Evolutionary conservation across 2,113 vertebrate species (phyloP).

Genomic region (Ailuropoda melanoleuca): DNA sequence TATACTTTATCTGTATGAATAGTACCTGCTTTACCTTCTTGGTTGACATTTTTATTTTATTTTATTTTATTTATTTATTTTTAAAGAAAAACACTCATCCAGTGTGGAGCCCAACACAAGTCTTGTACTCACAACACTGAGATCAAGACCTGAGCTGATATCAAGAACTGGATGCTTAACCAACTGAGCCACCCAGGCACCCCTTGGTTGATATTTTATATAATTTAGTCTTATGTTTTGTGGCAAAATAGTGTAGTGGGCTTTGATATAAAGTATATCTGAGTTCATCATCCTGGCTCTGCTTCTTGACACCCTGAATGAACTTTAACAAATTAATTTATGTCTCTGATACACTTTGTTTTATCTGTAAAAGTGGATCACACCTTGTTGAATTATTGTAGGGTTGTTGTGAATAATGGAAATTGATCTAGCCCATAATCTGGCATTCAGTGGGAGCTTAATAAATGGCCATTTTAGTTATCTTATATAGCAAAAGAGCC

Average conservation of each 20-base stretch:
- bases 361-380: neutral
- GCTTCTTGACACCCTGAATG: neutral
- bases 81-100: neutral
- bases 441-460: conserved; percentile 8
- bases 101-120: neutral
- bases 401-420: neutral
- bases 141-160: neutral
- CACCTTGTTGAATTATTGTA: neutral
- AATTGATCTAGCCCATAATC: neutral
- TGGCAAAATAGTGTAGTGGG: neutral
- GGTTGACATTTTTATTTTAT: neutral
- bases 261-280: neutral
- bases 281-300: conserved; percentile 6
- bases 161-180: neutral
- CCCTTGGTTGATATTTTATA: neutral
- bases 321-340: neutral
- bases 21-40: conserved; percentile 23
- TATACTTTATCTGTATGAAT: neutral
- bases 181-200: neutral
- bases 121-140: neutral
- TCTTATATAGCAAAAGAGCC: neutral
- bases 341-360: neutral
- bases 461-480: neutral
- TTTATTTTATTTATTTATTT: neutral
- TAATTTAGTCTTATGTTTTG: conserved; percentile 17